These are phyloP conservation scores for Melanotaenia trifasciata DNA, from an alignment of 2,797 vertebrate species.

Conservation along the genomic window DNA sequence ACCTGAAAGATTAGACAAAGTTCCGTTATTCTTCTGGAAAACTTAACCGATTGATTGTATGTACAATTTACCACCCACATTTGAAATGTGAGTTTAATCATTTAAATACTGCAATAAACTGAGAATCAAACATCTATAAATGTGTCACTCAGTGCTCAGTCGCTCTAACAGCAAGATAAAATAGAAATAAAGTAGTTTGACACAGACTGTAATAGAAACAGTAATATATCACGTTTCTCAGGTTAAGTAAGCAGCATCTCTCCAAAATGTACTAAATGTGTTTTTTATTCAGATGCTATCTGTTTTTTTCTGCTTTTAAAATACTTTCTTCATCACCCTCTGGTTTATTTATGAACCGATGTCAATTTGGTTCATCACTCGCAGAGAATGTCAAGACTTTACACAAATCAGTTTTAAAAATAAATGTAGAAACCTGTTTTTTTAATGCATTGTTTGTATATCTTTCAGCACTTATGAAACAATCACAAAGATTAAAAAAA, in stretches of 20 bases:
- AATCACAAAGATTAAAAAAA: background rate
- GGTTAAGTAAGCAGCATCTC: background rate
- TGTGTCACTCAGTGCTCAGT: background rate
- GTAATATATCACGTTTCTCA: no score
- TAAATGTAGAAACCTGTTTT: no score
- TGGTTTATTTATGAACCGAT: background rate
- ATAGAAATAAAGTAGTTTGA: background rate
- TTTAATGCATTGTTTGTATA: no score
- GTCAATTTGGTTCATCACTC: background rate
- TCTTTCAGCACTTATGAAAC: no score
- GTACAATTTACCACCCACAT: background rate
- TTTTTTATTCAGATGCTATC: background rate
- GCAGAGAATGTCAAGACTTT: background rate
- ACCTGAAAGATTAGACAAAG: constrained; percentile 17
- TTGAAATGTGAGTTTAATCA: background rate
- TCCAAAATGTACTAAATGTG: background rate
- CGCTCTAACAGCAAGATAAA: background rate
- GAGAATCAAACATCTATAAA: background rate
- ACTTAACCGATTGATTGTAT: background rate
- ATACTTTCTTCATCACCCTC: background rate
- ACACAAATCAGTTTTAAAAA: background rate
- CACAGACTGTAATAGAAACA: no score
- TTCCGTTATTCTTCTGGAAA: constrained; percentile 3
- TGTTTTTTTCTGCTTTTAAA: background rate
- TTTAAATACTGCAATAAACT: background rate